Percentiles rank a stretch among this genome's conserved stretches.
phyloP scores from a whole-genome alignment of 2,113 vertebrate genomes.

The Meleagris gallopavo region DNA sequence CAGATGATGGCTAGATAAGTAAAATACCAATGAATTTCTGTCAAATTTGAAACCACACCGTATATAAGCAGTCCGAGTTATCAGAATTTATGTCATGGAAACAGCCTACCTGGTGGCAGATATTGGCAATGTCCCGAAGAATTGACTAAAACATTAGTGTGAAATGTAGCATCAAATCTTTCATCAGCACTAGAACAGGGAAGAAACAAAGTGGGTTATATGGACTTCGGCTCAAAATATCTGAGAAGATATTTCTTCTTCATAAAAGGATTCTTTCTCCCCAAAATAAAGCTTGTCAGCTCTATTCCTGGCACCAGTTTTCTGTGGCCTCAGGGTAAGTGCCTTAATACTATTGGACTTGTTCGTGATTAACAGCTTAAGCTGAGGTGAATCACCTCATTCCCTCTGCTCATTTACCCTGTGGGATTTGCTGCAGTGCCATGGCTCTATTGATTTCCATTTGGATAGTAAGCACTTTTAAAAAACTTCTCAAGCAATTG shows the following conservation, averaged over 20 bases:
- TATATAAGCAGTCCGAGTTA: neutral
- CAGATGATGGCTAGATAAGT: neutral
- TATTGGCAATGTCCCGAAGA: conserved; percentile 88
- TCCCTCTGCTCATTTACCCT: neutral
- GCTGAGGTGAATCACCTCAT: neutral
- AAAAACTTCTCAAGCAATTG: neutral
- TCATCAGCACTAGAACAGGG: conserved; percentile 88
- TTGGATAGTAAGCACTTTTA: neutral
- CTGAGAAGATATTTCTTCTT: neutral
- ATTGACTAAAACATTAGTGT: conserved; percentile 92
- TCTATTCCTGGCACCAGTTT: neutral
- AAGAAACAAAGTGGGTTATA: conserved; percentile 14
- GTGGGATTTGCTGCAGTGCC: neutral
- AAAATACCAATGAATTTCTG: neutral
- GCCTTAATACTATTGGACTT: neutral
- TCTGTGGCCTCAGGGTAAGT: neutral
- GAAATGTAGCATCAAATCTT: conserved; percentile 92
- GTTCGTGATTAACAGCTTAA: neutral
- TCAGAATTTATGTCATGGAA: neutral
- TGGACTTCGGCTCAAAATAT: neutral
- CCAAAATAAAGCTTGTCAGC: neutral
- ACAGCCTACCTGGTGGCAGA: conserved; percentile 90
- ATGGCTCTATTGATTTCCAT: neutral
- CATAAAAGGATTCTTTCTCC: neutral
- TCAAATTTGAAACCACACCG: neutral